Percentiles rank a stretch among this genome's conserved stretches.
phyloP scores from a whole-genome alignment of 2,113 vertebrate species.

The Chionomys nivalis region DNA sequence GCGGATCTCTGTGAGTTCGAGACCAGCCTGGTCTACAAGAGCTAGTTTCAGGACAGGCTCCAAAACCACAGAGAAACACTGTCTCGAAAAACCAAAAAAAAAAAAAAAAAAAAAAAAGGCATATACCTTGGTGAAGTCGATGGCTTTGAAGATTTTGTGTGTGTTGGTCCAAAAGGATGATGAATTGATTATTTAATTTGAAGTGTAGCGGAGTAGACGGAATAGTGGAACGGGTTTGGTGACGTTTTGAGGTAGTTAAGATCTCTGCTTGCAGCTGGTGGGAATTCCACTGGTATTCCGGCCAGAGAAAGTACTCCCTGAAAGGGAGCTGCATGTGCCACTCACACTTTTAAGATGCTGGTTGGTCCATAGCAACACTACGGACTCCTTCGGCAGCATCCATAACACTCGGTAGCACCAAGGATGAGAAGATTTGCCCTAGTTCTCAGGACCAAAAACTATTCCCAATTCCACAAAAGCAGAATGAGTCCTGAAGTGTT shows the following conservation, averaged over 20 bases:
- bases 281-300: not conserved
- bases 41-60: no score
- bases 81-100: no score
- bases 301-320: not conserved
- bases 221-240: not conserved
- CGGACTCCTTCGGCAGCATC: conserved; percentile 5
- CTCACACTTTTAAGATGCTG: not conserved
- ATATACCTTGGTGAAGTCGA: not conserved
- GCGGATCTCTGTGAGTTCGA: no score
- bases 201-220: not conserved
- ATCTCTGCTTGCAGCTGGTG: conserved; percentile 1
- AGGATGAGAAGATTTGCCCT: conserved; percentile 13
- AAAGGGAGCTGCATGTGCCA: not conserved
- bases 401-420: not conserved
- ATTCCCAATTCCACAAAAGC: not conserved
- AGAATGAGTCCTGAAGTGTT: not conserved
- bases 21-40: no score
- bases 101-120: no score
- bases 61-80: no score
- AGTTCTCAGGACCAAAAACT: not conserved
- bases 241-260: not conserved
- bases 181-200: conserved; percentile 56
- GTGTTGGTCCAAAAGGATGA: not conserved
- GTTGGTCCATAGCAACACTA: not conserved
- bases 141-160: not conserved